These are phyloP conservation scores for Sphinx pinastri DNA, from an alignment of 2,888 invertebrate genomes.

Conservation along the genomic window DNA sequence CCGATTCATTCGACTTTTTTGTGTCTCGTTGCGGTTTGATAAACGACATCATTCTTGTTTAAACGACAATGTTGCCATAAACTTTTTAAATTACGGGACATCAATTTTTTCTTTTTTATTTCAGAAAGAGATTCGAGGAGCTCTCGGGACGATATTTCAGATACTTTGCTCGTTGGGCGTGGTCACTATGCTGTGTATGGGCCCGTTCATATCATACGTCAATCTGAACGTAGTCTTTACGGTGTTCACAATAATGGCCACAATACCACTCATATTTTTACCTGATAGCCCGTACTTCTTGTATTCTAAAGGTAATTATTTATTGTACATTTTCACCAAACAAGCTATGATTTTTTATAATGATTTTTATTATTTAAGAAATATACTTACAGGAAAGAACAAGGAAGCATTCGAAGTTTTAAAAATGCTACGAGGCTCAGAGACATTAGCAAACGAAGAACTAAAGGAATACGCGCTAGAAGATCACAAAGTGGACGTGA, in stretches of 20 bases:
- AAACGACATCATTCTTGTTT: no score
- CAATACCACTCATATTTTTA: constrained; percentile 58
- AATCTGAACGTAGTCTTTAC: constrained; percentile 52
- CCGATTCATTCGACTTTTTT: no score
- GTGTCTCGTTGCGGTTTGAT: no score
- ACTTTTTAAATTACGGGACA: no score
- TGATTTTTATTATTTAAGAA: no score
- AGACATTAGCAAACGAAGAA: constrained; percentile 54
- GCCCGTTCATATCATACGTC: constrained; percentile 61
- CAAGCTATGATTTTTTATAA: no score
- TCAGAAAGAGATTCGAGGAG: constrained; percentile 69
- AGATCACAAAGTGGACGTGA: constrained; percentile 31
- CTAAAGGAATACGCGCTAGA: constrained; percentile 54
- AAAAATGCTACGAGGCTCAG: constrained; percentile 57
- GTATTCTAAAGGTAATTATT: constrained; percentile 60
- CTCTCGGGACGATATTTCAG: constrained; percentile 64
- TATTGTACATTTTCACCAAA: no score
- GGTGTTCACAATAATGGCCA: constrained; percentile 40
- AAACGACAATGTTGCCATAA: no score
- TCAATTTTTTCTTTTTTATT: constrained; percentile 35
- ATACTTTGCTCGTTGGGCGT: constrained; percentile 62
- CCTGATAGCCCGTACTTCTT: constrained; percentile 69
- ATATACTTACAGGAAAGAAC: constrained; percentile 56
- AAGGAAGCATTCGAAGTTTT: constrained; percentile 56
- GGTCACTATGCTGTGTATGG: constrained; percentile 61